Evolutionary conservation across 35 echinoderm and acorn worm genomes (phyloP), one percentile per base, ranked within the genome.

Genomic region (Diadema setosum): DNA sequence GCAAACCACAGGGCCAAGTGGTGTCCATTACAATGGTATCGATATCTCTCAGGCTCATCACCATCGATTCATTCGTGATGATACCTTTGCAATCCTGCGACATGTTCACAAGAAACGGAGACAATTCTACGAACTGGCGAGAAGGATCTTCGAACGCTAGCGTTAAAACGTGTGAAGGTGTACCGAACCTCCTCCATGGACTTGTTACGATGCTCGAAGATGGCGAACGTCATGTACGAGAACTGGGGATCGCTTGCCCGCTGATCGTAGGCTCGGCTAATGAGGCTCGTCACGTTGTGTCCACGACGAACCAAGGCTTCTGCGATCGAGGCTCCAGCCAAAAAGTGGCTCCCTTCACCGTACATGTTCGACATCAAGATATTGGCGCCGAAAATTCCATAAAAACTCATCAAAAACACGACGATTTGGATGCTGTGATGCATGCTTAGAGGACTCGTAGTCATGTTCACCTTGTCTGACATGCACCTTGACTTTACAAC

Each of bases 341-440:
- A 39, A 76, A 86, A 91, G 49, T 91, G 89, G 26, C 82, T 86
- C 0, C 89, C 89, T 20, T 85, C 89, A 5, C 89, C 89, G 39
- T 85, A 43, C 36, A 58, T 70, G 39, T 69, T 76, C 21, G 67
- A 86, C 18, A 91, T 64, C 2, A 91, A 70, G 15, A 91, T 76
- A 36, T 91, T 91, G 3, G 82, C n/a, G n/a, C n/a, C n/a, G n/a
- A n/a, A n/a, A n/a, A n/a, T n/a, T n/a, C n/a, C n/a, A n/a, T n/a
- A n/a, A n/a, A n/a, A n/a, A n/a, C n/a, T n/a, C n/a, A n/a, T n/a
- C n/a, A n/a, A n/a, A n/a, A n/a, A n/a, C n/a, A n/a, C n/a, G n/a
- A n/a, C n/a, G n/a, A n/a, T n/a, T n/a, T n/a, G n/a, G n/a, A n/a
- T n/a, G n/a, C n/a, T n/a, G n/a, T n/a, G n/a, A n/a, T n/a, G n/a